Evolutionary conservation across 2,888 invertebrate genomes (phyloP).

Genomic region (Geotrupes spiniger): DNA sequence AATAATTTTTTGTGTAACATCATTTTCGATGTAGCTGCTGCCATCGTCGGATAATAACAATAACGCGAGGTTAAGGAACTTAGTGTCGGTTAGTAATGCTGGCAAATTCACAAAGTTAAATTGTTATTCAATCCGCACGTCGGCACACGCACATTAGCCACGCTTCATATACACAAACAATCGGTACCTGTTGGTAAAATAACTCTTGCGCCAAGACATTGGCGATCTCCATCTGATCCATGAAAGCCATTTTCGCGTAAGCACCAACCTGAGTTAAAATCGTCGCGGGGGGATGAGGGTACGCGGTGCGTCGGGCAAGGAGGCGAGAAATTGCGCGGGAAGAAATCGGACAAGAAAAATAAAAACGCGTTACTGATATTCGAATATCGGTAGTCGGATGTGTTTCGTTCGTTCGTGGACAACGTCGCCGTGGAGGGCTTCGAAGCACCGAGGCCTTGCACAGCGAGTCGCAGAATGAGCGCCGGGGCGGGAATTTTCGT

Average conservation of each 20-base stretch:
- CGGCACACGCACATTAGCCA: background rate
- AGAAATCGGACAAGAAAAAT: background rate
- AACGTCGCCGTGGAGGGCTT: constrained; percentile 32
- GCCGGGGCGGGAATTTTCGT: constrained; percentile 46
- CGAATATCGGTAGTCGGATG: constrained; percentile 31
- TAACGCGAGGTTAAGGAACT: background rate
- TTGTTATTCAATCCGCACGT: background rate
- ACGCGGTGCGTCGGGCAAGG: background rate
- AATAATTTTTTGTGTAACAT: too few relatives aligned
- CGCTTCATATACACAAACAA: background rate
- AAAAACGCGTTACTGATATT: constrained; percentile 25
- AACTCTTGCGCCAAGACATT: constrained; percentile 82
- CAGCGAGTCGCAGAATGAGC: constrained; percentile 48
- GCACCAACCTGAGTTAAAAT: too few relatives aligned
- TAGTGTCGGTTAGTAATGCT: background rate
- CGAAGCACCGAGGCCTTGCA: constrained; percentile 38
- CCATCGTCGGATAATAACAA: too few relatives aligned
- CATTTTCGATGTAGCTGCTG: too few relatives aligned
- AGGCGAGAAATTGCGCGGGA: background rate
- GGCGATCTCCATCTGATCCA: constrained; percentile 83
- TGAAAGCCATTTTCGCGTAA: constrained; percentile 45
- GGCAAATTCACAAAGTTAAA: background rate
- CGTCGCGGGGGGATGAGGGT: too few relatives aligned
- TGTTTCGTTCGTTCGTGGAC: constrained; percentile 46
- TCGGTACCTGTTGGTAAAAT: constrained; percentile 66